phyloP scores from a whole-genome alignment of 2,113 vertebrate species.

The Protobothrops flavoviridis region DNA sequence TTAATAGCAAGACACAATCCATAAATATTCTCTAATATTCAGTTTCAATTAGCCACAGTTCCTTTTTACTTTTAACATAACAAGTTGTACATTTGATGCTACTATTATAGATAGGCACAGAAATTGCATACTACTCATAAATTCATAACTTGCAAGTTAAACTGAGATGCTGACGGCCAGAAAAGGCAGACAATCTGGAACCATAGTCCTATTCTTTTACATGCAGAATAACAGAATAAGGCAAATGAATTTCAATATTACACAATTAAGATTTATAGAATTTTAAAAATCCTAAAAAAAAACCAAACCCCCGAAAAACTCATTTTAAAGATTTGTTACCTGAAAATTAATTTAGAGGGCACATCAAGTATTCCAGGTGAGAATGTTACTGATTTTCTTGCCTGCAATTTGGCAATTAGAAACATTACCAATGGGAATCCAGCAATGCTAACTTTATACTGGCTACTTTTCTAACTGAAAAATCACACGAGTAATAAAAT shows the following conservation, averaged over 20 bases:
- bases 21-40: neutral
- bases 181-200: neutral
- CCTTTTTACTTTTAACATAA: neutral
- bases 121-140: neutral
- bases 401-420: constrained; percentile 7
- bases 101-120: neutral
- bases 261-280: neutral
- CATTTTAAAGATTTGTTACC: constrained; percentile 5
- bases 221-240: neutral
- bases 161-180: neutral
- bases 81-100: neutral
- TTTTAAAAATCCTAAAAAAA: neutral
- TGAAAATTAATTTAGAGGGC: neutral
- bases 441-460: neutral
- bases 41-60: neutral
- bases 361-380: neutral
- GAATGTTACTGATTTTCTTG: neutral
- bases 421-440: neutral
- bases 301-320: fast-evolving
- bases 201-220: neutral
- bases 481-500: neutral
- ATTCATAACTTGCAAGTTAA: neutral
- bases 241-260: neutral
- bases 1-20: neutral
- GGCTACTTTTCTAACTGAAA: neutral